These are phyloP conservation scores for Macroramphosus scolopax DNA, from an alignment of 2,797 vertebrate genomes.

Conservation along the genomic window DNA sequence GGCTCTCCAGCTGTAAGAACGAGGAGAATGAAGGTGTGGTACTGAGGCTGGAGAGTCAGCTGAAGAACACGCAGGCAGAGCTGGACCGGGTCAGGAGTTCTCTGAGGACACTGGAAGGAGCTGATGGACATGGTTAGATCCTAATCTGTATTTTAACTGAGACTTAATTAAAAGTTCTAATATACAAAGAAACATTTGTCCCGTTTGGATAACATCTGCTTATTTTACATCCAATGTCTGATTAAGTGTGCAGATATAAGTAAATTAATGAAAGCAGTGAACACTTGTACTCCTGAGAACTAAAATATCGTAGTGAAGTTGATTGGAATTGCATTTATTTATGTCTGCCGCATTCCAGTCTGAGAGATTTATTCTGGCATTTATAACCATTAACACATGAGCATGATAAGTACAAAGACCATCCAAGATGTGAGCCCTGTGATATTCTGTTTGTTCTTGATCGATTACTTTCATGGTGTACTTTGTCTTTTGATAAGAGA, in stretches of 20 bases:
- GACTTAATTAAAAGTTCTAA: conserved; percentile 28
- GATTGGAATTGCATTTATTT: not conserved
- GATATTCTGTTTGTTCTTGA: not conserved
- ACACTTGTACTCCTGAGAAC: not conserved
- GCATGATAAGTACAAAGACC: conserved; percentile 1
- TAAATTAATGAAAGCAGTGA: conserved; percentile 19
- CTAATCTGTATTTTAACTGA: conserved; percentile 15
- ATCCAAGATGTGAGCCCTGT: conserved; percentile 5
- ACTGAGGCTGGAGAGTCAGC: conserved; percentile 76
- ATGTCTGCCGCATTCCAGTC: conserved; percentile 13
- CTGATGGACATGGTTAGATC: conserved; percentile 80
- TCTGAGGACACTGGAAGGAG: conserved; percentile 76
- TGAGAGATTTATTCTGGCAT: conserved; percentile 13
- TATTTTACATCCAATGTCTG: conserved; percentile 10
- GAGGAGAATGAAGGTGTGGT: conserved; percentile 76
- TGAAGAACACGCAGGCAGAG: conserved; percentile 74
- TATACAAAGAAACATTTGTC: conserved; percentile 23
- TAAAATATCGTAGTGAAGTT: not conserved
- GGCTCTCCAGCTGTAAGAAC: conserved; percentile 69
- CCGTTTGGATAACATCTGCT: not conserved
- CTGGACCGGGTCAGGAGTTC: conserved; percentile 78
- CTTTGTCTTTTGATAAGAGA: not conserved
- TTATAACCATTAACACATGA: conserved; percentile 5
- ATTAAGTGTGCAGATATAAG: conserved; percentile 21
- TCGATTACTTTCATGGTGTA: not conserved